These are phyloP conservation scores for Euplexia lucipara DNA, from an alignment of 2,888 invertebrate species.

Conservation along the genomic window DNA sequence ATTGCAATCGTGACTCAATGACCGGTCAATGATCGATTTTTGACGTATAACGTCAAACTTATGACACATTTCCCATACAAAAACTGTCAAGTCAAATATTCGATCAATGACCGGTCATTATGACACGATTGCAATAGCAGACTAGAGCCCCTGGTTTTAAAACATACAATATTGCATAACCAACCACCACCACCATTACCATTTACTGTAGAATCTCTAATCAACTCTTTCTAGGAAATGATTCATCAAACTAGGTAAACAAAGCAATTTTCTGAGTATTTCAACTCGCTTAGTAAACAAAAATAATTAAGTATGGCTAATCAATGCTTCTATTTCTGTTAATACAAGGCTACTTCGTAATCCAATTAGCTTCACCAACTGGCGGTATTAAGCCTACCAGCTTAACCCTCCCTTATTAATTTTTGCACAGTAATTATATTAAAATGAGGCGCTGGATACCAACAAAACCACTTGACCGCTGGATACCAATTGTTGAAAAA, in stretches of 20 bases:
- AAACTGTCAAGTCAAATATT: too few relatives aligned
- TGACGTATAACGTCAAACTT: too few relatives aligned
- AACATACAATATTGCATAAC: too few relatives aligned
- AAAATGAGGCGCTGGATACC: neutral
- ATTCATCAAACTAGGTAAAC: neutral
- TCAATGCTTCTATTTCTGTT: conserved; percentile 47
- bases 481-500: conserved; percentile 16
- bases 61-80: too few relatives aligned
- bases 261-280: conserved; percentile 20
- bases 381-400: conserved; percentile 19
- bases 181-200: too few relatives aligned
- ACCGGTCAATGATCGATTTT: too few relatives aligned
- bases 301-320: conserved; percentile 30
- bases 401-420: conserved; percentile 22
- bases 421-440: conserved; percentile 24
- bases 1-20: too few relatives aligned
- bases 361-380: conserved; percentile 47
- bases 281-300: conserved; percentile 1
- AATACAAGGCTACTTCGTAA: conserved; percentile 45
- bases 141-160: too few relatives aligned
- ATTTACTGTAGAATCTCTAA: too few relatives aligned
- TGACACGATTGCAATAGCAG: too few relatives aligned
- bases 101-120: too few relatives aligned
- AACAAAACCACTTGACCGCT: too few relatives aligned
- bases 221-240: conserved; percentile 5